Percentiles rank a stretch among this genome's conserved stretches.
Evolutionary conservation across 2,888 invertebrate genomes (phyloP).

Genomic region (Ochropleura leucogaster): DNA sequence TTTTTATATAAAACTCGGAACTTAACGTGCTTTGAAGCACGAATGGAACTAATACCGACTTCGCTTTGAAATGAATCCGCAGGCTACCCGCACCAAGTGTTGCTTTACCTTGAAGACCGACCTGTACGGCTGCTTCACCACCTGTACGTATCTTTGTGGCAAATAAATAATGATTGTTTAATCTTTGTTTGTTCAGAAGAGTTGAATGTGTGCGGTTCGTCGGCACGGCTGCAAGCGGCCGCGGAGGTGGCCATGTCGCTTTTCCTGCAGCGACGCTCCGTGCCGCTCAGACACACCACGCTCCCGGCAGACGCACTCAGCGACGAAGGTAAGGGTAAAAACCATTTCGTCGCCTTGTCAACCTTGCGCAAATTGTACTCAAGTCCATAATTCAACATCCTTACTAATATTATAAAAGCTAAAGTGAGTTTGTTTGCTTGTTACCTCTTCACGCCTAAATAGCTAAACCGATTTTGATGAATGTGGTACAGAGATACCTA

Average conservation of each 20-base stretch:
- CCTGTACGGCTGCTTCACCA: background rate
- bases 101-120: background rate
- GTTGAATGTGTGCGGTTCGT: slow-evolving; percentile 91
- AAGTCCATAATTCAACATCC: background rate
- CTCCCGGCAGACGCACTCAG: slow-evolving; percentile 86
- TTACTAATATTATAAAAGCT: too few relatives aligned
- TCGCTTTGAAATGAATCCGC: background rate
- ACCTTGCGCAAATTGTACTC: background rate
- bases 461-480: too few relatives aligned
- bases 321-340: slow-evolving; percentile 83
- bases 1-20: background rate
- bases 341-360: background rate
- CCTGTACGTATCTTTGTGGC: background rate
- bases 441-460: too few relatives aligned
- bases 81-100: background rate
- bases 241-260: slow-evolving; percentile 82
- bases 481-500: too few relatives aligned
- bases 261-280: slow-evolving; percentile 57
- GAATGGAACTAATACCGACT: background rate
- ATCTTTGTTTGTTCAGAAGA: slow-evolving; percentile 82
- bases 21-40: background rate
- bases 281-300: slow-evolving; percentile 80
- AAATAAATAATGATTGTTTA: background rate
- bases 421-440: too few relatives aligned
- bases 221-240: slow-evolving; percentile 91